phyloP scores from a whole-genome alignment of 2,113 vertebrate species.

The Haliaeetus leucogaster region DNA sequence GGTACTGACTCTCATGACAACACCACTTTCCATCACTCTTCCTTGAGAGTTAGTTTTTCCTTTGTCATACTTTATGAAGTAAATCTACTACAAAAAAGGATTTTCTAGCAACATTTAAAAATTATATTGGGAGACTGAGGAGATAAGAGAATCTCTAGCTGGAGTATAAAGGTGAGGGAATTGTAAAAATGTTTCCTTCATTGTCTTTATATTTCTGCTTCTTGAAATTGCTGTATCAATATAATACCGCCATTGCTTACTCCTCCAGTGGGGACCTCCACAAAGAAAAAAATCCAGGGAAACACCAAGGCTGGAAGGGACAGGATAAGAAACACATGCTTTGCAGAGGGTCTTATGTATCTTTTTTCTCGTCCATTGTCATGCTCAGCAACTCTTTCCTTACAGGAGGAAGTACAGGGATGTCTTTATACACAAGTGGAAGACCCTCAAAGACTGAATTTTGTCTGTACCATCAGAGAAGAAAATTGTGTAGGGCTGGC shows the following conservation, averaged over 20 bases:
- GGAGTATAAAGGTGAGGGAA: not conserved
- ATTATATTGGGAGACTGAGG: not conserved
- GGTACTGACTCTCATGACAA: slow-evolving; percentile 24
- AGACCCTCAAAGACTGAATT: not conserved
- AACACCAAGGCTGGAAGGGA: not conserved
- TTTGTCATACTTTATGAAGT: not conserved
- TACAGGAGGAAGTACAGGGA: not conserved
- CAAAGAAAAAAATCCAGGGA: not conserved
- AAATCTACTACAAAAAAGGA: not conserved
- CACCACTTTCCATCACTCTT: slow-evolving; percentile 40
- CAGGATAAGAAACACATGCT: not conserved
- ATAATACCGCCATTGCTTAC: not conserved
- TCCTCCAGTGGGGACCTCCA: not conserved
- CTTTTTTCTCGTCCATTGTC: not conserved
- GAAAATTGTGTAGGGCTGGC: not conserved
- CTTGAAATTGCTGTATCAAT: not conserved
- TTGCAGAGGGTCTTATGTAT: not conserved
- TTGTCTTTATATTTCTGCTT: not conserved
- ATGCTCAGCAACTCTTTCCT: not conserved
- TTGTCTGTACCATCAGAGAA: not conserved
- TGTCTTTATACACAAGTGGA: not conserved
- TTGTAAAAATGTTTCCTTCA: not conserved
- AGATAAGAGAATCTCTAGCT: not conserved
- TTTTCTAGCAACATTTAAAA: not conserved
- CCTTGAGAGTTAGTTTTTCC: not conserved